Evolutionary conservation across 2,797 vertebrate species (phyloP), one percentile per base, ranked within the genome.

Genomic region (Fringilla coelebs): DNA sequence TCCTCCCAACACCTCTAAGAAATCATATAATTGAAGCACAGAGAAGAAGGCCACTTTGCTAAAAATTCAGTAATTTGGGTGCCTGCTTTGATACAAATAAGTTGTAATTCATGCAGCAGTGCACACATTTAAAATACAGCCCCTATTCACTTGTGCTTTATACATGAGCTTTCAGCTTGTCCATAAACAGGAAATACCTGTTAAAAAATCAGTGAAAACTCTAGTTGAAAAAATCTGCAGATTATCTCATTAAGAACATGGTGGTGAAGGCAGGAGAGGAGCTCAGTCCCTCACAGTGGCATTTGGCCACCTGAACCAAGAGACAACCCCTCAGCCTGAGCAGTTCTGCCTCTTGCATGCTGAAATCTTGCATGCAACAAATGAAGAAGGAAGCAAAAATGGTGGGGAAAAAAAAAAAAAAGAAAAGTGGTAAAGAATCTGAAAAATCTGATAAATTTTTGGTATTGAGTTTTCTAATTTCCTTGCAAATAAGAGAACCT

Each of bases 1-100:
- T 89, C 81, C 75, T 93, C 85, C 89, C 75, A 92, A 85, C 72
- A 93, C 89, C 95, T 96, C 87, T 93, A 96, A 88, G 86, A 97
- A 95, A 89, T 93, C 75, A 62, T 85, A 74, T 74, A 77, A 96
- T 52, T 91, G 87, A 96, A 93, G 85, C 46, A 89, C 45, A 83
- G 81, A 74, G 38, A 92, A 54, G 75, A 94, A 91, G 90, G 46
- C 78, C 79, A 89, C 43, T 88, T 90, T 34, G 20, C 58, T 92
- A 96, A 93, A 83, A 72, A 85, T 54, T 91, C 68, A 51, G 54
- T 66, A 36, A 84, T 85, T 68, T 86, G n/a, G 20, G 12, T 51
- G 46, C 24, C 49, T 77, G 41, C 17, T 89, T 93, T 74, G 25
- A 67, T 77, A 62, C 32, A 77, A 72, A 40, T 40, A 51, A 55